Evolutionary conservation across 2,888 invertebrate genomes (phyloP).

Genomic region (Andrena trimmerana): DNA sequence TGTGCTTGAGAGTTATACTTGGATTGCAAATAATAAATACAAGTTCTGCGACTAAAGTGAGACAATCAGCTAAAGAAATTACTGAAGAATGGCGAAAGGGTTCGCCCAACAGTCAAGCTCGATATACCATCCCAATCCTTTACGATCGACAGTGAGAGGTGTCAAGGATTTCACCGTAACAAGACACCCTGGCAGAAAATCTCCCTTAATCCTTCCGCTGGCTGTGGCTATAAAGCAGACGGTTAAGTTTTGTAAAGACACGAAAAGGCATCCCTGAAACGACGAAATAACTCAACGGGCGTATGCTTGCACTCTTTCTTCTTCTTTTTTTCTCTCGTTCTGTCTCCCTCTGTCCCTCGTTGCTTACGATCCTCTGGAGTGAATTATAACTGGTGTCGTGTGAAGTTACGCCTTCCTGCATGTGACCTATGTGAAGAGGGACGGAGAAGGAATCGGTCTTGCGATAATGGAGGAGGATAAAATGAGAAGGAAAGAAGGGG

Average conservation of each 20-base stretch:
- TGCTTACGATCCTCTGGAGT: conserved; percentile 60
- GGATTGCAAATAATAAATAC: background rate
- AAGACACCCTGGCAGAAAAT: conserved; percentile 28
- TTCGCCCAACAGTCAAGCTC: background rate
- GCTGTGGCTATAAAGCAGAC: conserved; percentile 55
- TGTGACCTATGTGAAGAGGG: conserved; percentile 69
- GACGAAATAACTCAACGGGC: conserved; percentile 36
- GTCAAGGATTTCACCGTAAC: conserved; percentile 39
- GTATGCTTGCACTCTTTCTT: background rate
- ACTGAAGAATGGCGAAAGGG: background rate
- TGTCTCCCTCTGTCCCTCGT: conserved; percentile 12
- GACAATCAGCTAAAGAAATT: background rate
- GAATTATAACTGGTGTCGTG: conserved; percentile 74
- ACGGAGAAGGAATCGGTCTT: conserved; percentile 44
- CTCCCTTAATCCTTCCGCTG: conserved; percentile 63
- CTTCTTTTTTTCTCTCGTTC: background rate
- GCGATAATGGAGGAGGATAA: conserved; percentile 35
- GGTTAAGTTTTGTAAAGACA: conserved; percentile 34
- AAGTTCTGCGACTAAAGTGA: background rate
- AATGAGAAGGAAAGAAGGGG: conserved; percentile 37
- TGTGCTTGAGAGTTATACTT: no score
- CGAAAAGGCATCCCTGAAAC: conserved; percentile 49
- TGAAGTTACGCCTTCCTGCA: conserved; percentile 79
- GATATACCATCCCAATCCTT: conserved; percentile 12
- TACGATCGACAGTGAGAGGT: conserved; percentile 24